Conservation (phyloP, 2,113 vertebrate species). For the Numenius arquata region DNA sequence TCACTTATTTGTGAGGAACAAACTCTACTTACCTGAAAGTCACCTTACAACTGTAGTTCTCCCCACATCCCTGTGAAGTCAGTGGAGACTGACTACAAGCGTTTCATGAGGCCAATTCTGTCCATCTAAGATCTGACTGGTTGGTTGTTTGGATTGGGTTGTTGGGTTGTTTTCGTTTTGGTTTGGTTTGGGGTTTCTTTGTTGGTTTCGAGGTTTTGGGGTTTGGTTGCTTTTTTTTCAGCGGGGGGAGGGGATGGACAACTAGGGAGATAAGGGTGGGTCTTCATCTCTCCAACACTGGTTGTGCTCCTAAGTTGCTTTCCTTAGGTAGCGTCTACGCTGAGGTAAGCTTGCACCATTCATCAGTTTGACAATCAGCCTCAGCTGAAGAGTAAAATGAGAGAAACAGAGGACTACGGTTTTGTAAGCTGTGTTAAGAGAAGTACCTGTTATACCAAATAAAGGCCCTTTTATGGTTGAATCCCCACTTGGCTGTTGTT, state of each 20-base stretch:
- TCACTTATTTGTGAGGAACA: neutral
- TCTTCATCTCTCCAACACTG: neutral
- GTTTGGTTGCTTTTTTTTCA: neutral
- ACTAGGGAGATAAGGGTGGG: neutral
- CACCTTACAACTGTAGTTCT: neutral
- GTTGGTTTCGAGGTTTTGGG: neutral
- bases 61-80: neutral
- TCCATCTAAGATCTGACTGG: neutral
- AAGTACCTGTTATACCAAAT: neutral
- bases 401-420: neutral
- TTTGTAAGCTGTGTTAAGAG: neutral
- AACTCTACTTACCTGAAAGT: neutral
- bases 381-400: neutral
- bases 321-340: neutral
- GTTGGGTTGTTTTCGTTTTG: neutral
- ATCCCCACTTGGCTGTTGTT: neutral
- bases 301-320: neutral
- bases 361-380: neutral
- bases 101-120: neutral
- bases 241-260: accelerated
- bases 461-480: neutral
- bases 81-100: neutral
- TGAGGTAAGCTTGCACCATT: neutral
- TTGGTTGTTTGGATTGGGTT: neutral
- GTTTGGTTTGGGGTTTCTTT: neutral